These are phyloP conservation scores for Grus americana DNA, from an alignment of 2,113 vertebrate species.

Conservation along the genomic window DNA sequence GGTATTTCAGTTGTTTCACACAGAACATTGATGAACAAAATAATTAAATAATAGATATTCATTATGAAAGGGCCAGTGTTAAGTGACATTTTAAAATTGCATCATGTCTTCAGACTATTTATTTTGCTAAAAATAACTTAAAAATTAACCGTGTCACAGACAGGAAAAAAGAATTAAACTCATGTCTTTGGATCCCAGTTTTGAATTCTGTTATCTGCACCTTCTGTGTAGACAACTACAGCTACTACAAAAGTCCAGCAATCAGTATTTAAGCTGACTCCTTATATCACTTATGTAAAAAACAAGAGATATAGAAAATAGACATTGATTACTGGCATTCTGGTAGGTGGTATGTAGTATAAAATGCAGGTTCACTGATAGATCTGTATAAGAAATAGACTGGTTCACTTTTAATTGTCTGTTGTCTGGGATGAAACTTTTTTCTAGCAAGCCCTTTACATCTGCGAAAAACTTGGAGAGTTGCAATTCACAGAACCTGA, in stretches of 20 bases:
- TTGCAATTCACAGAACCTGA: not conserved
- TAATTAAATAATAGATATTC: not conserved
- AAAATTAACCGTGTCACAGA: not conserved
- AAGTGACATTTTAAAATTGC: constrained; percentile 1
- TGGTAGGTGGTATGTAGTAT: not conserved
- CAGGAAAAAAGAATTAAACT: not conserved
- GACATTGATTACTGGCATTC: not conserved
- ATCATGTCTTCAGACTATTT: not conserved
- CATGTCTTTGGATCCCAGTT: not conserved
- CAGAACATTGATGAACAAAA: not conserved
- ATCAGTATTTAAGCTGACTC: not conserved
- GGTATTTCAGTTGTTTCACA: not conserved
- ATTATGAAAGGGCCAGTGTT: not conserved
- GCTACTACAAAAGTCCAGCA: not conserved
- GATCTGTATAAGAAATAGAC: not conserved
- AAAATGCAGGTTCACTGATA: not conserved
- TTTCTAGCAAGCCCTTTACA: not conserved
- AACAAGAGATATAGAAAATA: not conserved
- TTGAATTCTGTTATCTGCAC: not conserved
- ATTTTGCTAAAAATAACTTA: constrained; percentile 16
- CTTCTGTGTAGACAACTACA: not conserved
- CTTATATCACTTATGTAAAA: not conserved
- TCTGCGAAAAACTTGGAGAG: not conserved
- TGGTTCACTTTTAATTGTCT: not conserved
- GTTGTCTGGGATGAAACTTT: not conserved